Evolutionary conservation across 2,113 vertebrate species (phyloP), one percentile per base, ranked within the genome.

Genomic region (Accipiter cooperii): DNA sequence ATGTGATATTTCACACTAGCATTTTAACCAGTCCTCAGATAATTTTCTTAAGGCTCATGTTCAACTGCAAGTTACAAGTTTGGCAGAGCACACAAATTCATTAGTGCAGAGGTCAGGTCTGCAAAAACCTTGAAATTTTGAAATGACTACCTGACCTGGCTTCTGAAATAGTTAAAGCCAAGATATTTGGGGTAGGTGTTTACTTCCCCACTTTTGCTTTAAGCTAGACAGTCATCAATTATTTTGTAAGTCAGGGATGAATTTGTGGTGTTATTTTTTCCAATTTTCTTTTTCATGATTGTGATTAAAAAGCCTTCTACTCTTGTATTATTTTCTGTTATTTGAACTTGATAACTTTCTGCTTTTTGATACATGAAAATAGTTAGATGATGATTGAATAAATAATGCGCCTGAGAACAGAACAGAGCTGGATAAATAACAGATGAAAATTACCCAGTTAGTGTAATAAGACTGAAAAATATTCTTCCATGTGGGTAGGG

Each of bases 341-440:
- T 83, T 94, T 96, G 90, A 94, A 68, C 54, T 94, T 68, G 73
- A 10, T 81, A 81, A 18, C 64, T 70, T 79, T 84, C 46, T 86
- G 1, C 42, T 92, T 87, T 64, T 60, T 94, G 66, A 58, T 94
- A 95, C 57, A 54, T 87, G 38, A 86, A 96, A 95, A 95, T 94
- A 94, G 96, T 95, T 95, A 89, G 79, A 60, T 83, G 58, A 87
- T 80, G 75, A 52, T 54, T 93, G 63, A 66, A 80, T 88, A 96
- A 96, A 84, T 89, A 91, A 84, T 75, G 34, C 29, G 38, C 77
- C 83, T 82, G 78, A 93, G 91, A 96, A 74, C 63, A 83, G 78
- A 93, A 44, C 19, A 20, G 60, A 51, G 6, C 49, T 80, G 63
- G n/a, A 22, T 92, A 69, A 63, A 57, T 91, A 84, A 84, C 94